Evolutionary conservation across 1,140 invertebrate genomes (phyloP), one percentile per base, ranked within the genome.

Genomic region (Panagrolaimus sp.): DNA sequence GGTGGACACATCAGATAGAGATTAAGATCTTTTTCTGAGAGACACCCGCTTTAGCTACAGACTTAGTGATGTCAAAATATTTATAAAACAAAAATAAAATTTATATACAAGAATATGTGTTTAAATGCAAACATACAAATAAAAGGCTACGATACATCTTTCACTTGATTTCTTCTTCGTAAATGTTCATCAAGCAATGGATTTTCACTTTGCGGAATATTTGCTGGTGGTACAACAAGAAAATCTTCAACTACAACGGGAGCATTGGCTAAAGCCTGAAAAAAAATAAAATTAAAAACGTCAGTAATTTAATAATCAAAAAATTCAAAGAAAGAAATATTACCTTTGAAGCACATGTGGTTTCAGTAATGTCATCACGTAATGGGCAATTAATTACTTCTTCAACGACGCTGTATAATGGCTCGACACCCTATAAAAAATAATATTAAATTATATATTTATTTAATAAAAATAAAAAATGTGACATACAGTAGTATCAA

Each of bases 381-480:
- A 70, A 42, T n/a, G 69, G 69, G 44, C 69, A 70, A 42, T 71
- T 62, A 23, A 70, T 70, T n/a, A 57, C 27, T 43, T 70, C 69
- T 51, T 70, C 69, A 14, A 71, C 67, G 16, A 70, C 71, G 38
- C 69, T 70, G 69, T 71, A 70, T 38, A 70, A 51, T 4, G 69
- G 69, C 45, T 70, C 69, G 11, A 70, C 38, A 23, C 47, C 69
- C 69, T 70, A 42, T 11, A 69, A 69, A 46, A 65, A 14, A 14
- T 9, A 20, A n/a, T 23, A 44, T 47, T n/a, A n/a, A n/a, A n/a
- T 13, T 47, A 5, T 9, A 65, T n/a, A n/a, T n/a, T 20, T 16
- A 51, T 38, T 38, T 38, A 4, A 38, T 38, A 38, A 38, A 38
- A 38, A 7, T 7, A 38, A 38, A 4, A 38, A 38, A 38, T 4